phyloP scores from a whole-genome alignment of 2,113 vertebrate genomes.

The Phalacrocorax brasilianus region DNA sequence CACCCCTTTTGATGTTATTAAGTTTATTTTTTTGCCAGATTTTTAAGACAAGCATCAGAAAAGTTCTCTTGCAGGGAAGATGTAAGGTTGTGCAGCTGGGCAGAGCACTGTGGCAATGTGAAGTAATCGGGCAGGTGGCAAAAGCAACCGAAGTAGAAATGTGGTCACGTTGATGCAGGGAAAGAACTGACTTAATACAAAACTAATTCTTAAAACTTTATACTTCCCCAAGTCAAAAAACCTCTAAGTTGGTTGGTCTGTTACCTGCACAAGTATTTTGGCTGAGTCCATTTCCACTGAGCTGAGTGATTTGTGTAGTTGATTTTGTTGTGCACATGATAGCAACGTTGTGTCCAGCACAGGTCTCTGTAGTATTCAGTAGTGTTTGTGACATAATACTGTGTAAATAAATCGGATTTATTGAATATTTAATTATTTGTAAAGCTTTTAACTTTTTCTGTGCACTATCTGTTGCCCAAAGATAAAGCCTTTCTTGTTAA shows the following conservation, averaged over 20 bases:
- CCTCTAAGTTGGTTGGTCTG: background rate
- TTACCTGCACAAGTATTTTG: background rate
- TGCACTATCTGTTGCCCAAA: background rate
- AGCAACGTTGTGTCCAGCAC: background rate
- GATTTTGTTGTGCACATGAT: background rate
- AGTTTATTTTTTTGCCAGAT: background rate
- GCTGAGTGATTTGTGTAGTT: background rate
- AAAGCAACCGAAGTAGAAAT: background rate
- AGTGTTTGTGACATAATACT: background rate
- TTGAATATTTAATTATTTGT: background rate
- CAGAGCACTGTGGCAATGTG: rapidly evolving
- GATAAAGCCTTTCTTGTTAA: background rate
- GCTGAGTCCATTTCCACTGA: background rate
- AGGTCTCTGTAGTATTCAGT: background rate
- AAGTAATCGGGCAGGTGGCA: background rate
- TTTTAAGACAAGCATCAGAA: background rate
- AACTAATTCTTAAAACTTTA: background rate
- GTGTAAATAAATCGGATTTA: background rate
- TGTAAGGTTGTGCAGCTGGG: background rate
- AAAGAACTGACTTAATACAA: background rate
- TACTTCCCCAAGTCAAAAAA: background rate
- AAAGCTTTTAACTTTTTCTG: background rate
- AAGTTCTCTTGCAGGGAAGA: background rate
- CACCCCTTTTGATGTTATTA: background rate
- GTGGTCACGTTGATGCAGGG: background rate